A percentile compares a stretch with the other conserved stretches of the same genome.
Evolutionary conservation across 1,140 invertebrate genomes (phyloP).

Genomic region (Dryas iulia): DNA sequence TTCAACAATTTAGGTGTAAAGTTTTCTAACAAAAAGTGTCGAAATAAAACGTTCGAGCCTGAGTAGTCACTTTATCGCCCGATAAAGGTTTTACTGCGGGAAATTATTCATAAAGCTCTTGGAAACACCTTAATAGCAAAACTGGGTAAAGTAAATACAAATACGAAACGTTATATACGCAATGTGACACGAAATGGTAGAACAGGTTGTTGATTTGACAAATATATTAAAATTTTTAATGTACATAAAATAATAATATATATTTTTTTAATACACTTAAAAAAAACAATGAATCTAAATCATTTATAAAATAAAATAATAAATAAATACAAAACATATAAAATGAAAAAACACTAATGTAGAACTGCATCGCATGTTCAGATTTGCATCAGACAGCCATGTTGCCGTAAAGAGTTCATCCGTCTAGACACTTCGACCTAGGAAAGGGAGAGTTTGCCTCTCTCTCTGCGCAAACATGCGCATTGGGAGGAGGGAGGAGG

Average conservation of each 20-base stretch:
- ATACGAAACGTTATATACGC: not conserved
- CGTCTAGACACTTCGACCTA: slow-evolving; percentile 76
- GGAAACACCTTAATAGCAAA: not conserved
- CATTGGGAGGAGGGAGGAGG: slow-evolving; percentile 39
- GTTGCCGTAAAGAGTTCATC: slow-evolving; percentile 65
- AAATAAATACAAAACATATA: too few species aligned
- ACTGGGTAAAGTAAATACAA: not conserved
- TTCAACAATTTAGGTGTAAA: slow-evolving; percentile 1
- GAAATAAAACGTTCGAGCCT: slow-evolving; percentile 1
- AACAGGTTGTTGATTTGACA: not conserved
- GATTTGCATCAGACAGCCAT: slow-evolving; percentile 36
- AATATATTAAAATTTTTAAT: too few species aligned
- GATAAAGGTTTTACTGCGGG: slow-evolving; percentile 2
- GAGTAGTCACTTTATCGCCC: slow-evolving; percentile 10
- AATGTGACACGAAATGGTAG: not conserved
- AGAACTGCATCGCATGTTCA: slow-evolving; percentile 26
- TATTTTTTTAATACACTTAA: too few species aligned
- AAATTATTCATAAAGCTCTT: not conserved
- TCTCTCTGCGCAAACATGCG: slow-evolving; percentile 66
- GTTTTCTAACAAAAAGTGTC: slow-evolving; percentile 4
- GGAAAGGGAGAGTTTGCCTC: slow-evolving; percentile 59
- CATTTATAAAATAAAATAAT: too few species aligned
- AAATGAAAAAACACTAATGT: not conserved
- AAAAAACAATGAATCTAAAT: too few species aligned
- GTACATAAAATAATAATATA: too few species aligned